Evolutionary conservation across 2,888 invertebrate genomes (phyloP), one percentile per base, ranked within the genome.

Genomic region (Euphydryas editha): DNA sequence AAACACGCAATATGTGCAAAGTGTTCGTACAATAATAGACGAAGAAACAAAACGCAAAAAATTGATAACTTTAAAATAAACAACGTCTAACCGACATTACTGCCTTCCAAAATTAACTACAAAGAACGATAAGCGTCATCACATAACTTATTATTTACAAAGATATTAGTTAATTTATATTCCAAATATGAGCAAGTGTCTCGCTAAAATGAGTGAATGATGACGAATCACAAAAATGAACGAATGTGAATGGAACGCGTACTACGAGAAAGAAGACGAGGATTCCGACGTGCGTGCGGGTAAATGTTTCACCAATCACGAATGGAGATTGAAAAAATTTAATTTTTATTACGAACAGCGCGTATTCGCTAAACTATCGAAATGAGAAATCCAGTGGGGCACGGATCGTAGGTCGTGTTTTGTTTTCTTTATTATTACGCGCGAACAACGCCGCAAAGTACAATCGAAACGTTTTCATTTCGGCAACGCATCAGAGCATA

Each of bases 381-480:
- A 66, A 64, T 62, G 67, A 65, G 65, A 70, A 65, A 60, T 39
- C 59, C 65, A 55, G 59, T 24, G 39, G 61, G 39, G 39, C 54
- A 39, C 44, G 61, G 58, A 42, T 30, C 56, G 30, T 61, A 59
- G 36, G 54, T 54, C 54, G 37, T 59, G 61, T 64, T 75, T 77
- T 76, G 72, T 67, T 74, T 73, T 73, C 70, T 72, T 76, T 75
- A 75, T 77, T 74, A 78, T 54, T 54, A 54, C 54, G 73, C 75
- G 73, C 78, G 76, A 77, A 73, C 75, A 75, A 71, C 73, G 75
- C 76, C 74, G 72, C 78, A 77, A 79, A 76, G 75, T 77, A 81
- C 80, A 83, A 83, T 81, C 78, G 77, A 80, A 76, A 81, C 79
- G 79, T 83, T 84, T 83, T 81, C 83, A 85, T 84, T 84, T 82